Evolutionary conservation across 2,113 vertebrate genomes (phyloP), one percentile per base, ranked within the genome.

Genomic region (Hemibates koningsi): DNA sequence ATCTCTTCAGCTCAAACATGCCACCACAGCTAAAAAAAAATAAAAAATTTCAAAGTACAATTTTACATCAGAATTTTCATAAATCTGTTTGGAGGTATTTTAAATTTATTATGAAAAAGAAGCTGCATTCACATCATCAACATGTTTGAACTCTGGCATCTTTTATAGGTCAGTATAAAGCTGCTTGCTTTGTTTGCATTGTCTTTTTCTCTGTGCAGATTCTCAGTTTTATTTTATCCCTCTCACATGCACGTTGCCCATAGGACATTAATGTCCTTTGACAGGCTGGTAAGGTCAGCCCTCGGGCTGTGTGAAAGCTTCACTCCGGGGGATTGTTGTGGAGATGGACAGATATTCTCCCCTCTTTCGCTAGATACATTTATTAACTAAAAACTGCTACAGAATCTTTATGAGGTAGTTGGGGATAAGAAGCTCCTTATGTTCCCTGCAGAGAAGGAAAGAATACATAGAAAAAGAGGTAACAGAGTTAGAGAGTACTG

Each of bases 201-300:
- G 43, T 50, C 27, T 50, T 82, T 61, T 34, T 54, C n/a, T 32
- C 34, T 54, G 34, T 41, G 36, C 21, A 41, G 56, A 34, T 78
- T 78, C 43, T 32, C 71, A n/a, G 27, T 50, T 85, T 63, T 27
- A 32, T 54, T 48, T 56, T 63, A 36, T 41, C 63, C 53, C 43
- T 53, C 45, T 79, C 24, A 79, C 84, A 71, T 43, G 56, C 54
- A 85, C 32, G 34, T 29, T 86, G 54, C 54, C 81, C 85, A 89
- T 56, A 19, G 81, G 66, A 93, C 85, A 90, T 50, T 95, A 85
- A 95, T 91, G 79, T 79, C 71, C 50, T 90, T 10, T 93, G 95
- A 95, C 92, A 92, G 81, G 83, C 66, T 86, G 91, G 53, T 91
- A 95, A 95, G 94, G 95, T 95, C 94, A 94, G 52, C 89, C 86